Evolutionary conservation across 2,797 vertebrate species (phyloP).

Genomic region (Sarcophilus harrisii): DNA sequence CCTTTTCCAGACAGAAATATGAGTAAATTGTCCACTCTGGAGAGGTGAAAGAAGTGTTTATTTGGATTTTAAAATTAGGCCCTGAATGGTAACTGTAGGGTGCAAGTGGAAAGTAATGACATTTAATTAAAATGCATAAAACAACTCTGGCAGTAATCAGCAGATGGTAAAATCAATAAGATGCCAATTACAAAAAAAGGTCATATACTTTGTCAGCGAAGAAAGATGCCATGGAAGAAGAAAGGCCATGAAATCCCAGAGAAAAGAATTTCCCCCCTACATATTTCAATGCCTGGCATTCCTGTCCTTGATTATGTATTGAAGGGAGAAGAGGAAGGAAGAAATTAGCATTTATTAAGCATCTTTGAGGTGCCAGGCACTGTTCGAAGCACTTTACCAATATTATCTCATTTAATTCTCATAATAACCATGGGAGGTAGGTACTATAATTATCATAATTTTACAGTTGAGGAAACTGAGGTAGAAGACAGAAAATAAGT

Average conservation of each 20-base stretch:
- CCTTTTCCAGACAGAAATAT: neutral
- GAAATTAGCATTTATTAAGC: neutral
- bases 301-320: neutral
- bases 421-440: neutral
- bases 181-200: neutral
- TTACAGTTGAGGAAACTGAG: neutral
- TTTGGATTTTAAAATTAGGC: neutral
- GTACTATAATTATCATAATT: neutral
- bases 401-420: neutral
- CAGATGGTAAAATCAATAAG: slow-evolving; percentile 12
- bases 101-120: neutral
- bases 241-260: neutral
- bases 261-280: neutral
- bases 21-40: neutral
- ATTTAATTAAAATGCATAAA: slow-evolving; percentile 41
- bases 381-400: neutral
- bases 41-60: neutral
- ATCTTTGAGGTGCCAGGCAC: neutral
- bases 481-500: neutral
- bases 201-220: neutral
- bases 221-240: neutral
- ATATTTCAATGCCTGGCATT: neutral
- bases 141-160: slow-evolving; percentile 1
- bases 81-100: neutral
- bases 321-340: neutral